These are phyloP conservation scores for Heterotis niloticus DNA, from an alignment of 2,113 vertebrate species.

Conservation along the genomic window DNA sequence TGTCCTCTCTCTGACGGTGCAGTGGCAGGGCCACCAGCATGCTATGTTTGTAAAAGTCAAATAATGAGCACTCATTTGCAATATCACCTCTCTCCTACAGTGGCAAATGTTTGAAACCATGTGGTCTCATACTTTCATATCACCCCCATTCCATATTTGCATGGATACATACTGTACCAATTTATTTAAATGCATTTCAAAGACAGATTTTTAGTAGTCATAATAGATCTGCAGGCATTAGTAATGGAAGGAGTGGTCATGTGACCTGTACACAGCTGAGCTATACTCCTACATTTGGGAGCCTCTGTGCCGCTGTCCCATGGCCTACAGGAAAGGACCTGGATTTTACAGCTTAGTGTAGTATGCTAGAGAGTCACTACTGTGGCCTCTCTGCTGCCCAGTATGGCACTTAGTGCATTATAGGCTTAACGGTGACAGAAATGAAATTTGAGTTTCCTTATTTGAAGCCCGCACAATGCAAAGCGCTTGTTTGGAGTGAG, in stretches of 20 bases:
- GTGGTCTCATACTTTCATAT: background rate
- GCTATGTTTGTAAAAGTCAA: background rate
- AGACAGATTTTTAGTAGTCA: too few species aligned
- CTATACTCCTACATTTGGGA: background rate
- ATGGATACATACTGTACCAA: too few species aligned
- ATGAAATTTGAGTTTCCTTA: conserved; percentile 18
- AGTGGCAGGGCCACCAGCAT: background rate
- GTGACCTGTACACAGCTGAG: background rate
- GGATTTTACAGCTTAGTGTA: conserved; percentile 4
- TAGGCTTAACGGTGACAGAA: conserved; percentile 23
- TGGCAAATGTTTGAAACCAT: background rate
- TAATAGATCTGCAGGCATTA: conserved; percentile 36
- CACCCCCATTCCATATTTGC: background rate
- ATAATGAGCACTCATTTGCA: background rate
- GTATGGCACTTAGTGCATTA: conserved; percentile 31
- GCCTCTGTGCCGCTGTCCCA: too few species aligned
- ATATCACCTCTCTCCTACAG: background rate
- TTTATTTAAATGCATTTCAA: too few species aligned
- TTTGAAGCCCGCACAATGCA: background rate
- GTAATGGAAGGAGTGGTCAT: conserved; percentile 33
- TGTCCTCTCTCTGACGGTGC: background rate
- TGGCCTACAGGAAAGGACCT: background rate
- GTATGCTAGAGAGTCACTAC: background rate
- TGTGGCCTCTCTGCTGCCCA: background rate
- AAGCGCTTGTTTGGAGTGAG: background rate